These are phyloP conservation scores for Emydocephalus ijimae DNA, from an alignment of 2,113 vertebrate genomes.

Conservation along the genomic window DNA sequence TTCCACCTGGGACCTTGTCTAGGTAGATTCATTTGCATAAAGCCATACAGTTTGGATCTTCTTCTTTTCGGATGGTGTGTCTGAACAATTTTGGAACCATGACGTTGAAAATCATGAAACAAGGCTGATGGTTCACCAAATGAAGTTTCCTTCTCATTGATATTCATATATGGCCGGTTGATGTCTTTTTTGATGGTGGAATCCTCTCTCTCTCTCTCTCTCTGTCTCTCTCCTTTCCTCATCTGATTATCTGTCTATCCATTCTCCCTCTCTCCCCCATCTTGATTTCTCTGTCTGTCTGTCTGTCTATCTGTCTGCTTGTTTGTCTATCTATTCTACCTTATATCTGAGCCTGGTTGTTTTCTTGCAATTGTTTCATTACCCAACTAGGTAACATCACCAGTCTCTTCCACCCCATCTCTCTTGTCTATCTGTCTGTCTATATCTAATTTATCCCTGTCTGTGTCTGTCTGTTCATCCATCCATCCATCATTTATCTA, in stretches of 20 bases:
- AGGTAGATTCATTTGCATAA: constrained; percentile 27
- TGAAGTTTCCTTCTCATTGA: neutral
- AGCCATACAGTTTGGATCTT: neutral
- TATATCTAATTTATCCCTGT: no score
- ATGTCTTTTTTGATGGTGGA: neutral
- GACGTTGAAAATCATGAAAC: neutral
- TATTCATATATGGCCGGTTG: neutral
- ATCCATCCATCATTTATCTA: no score
- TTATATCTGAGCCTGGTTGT: no score
- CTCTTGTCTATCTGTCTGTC: no score
- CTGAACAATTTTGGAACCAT: neutral
- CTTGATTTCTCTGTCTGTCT: no score
- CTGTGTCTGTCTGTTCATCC: no score
- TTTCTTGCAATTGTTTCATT: no score
- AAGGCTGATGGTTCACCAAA: neutral
- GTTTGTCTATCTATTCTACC: no score
- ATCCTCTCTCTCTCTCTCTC: neutral
- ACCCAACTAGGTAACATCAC: no score
- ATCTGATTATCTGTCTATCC: neutral
- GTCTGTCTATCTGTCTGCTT: no score
- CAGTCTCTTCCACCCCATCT: no score
- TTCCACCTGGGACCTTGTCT: neutral
- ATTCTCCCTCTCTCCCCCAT: no score
- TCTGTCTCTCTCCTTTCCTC: neutral
- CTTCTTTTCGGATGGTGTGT: neutral